Conservation (phyloP, 53 echinoderm and acorn worm species). For the Echinarachnius parma region DNA sequence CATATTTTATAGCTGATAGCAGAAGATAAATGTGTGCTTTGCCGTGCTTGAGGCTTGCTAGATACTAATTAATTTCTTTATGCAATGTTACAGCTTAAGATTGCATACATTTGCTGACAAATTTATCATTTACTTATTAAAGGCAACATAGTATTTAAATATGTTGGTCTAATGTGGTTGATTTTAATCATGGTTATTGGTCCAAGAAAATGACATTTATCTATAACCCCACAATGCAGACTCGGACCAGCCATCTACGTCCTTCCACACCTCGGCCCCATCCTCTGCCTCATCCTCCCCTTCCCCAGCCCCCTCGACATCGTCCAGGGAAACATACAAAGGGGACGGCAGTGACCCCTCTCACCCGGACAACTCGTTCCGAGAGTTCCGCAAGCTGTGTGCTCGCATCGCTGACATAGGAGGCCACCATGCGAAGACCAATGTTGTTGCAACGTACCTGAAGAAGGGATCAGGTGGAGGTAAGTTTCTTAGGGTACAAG, state of each 20-base stretch:
- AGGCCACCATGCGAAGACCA: conserved; percentile 83
- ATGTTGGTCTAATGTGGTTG: too few relatives aligned
- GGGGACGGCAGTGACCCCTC: conserved; percentile 59
- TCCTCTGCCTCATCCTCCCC: conserved; percentile 16
- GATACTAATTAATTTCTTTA: too few relatives aligned
- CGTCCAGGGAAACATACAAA: conserved; percentile 9
- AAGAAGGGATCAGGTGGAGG: conserved; percentile 70
- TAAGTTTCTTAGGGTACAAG: too few relatives aligned
- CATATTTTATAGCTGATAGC: too few relatives aligned
- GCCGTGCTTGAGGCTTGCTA: too few relatives aligned
- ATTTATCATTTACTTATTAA: too few relatives aligned
- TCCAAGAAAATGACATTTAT: too few relatives aligned
- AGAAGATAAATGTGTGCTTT: too few relatives aligned
- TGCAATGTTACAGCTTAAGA: too few relatives aligned
- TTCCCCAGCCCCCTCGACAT: background rate
- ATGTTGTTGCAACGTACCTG: conserved; percentile 62
- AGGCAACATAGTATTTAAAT: too few relatives aligned
- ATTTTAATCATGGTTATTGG: too few relatives aligned
- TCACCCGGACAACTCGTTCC: conserved; percentile 90
- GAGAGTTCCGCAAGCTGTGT: conserved; percentile 89
- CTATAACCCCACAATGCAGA: conserved; percentile 5
- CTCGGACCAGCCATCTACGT: conserved; percentile 21
- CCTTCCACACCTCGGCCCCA: conserved; percentile 29
- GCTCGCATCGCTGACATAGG: conserved; percentile 82
- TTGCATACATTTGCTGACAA: too few relatives aligned